Evolutionary conservation across 2,888 invertebrate genomes (phyloP).

Genomic region (Ischnura elegans): DNA sequence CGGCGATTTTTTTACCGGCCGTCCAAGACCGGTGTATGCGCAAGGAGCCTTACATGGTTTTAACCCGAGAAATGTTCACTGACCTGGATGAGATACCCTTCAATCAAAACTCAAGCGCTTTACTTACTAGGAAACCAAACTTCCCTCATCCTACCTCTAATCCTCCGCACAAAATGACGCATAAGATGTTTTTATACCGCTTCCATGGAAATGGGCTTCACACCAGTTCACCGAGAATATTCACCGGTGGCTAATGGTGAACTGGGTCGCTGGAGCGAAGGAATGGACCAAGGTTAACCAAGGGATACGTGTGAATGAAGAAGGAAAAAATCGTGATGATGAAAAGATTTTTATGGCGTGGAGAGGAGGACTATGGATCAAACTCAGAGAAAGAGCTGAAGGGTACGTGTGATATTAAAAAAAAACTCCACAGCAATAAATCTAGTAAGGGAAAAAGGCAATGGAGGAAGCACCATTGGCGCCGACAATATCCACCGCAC

Average conservation of each 20-base stretch:
- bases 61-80: too few species aligned
- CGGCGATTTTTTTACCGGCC: too few species aligned
- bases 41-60: too few species aligned
- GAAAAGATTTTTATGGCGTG: constrained; percentile 53
- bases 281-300: neutral
- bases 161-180: too few species aligned
- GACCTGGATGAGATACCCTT: too few species aligned
- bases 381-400: neutral
- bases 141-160: too few species aligned
- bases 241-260: neutral
- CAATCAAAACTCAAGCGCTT: too few species aligned
- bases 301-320: neutral
- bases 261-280: neutral
- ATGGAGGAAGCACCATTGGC: constrained; percentile 44
- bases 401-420: neutral
- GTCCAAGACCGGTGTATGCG: too few species aligned
- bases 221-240: too few species aligned
- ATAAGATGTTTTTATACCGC: too few species aligned
- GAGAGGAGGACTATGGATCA: neutral
- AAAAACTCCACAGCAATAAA: constrained; percentile 18
- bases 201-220: too few species aligned
- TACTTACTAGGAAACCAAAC: too few species aligned
- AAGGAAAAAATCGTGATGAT: neutral
- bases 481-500: neutral
- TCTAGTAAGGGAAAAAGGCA: constrained; percentile 25